Base-by-base conservation (phyloP, 1,140 invertebrate species). In the Drosophila rufa region DNA sequence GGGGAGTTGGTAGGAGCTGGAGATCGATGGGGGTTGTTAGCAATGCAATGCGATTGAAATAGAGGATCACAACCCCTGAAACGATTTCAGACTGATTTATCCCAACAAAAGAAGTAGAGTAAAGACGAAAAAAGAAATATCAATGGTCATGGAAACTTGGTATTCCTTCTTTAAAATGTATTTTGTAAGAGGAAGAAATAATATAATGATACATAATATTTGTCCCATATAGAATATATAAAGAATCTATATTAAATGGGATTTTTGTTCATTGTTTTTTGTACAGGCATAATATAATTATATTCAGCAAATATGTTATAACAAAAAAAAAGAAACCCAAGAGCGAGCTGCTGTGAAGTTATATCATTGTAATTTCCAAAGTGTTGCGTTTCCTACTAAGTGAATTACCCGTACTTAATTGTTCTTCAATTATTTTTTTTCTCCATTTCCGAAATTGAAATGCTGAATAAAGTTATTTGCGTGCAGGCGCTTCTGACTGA, bases 401-500 rank as follows among this genome's bases (percentile, higher is more conserved):
- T 51, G 27, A 40, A 42, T 51, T 40, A 42, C 66, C 36, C 7
- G 38, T 15, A 45, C 19, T 71, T 58, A 71, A 71, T 59, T 59
- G 71, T 75, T 73, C 71, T 45, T 42, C 40, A 74, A 48, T 74
- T 79, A 36, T 61, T 59, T 48, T 59, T 69, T 14, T 22, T 22
- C 53, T 48, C 50, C 27, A 40, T 42, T 14, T 58, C 48, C 75
- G 51, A 66, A 70, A 80, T 50, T 55, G 42, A 61, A 81, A 85
- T 80, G 65, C 69, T 58, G 51, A 78, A 78, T 51, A 74, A 40
- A 81, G 56, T 60, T 75, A 82, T 86, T 86, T 86, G 79, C 79
- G 82, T 86, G 82, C 66, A 61, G 15, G 22, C 19, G 69, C 62
- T 67, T 56, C 50, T 66, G 67, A 22, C 42, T 17, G 25, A 12